Percentiles rank a stretch among this genome's conserved stretches.
These are phyloP conservation scores for Melikaiella ostensackeni DNA, from an alignment of 2,888 invertebrate genomes.

Conservation along the genomic window DNA sequence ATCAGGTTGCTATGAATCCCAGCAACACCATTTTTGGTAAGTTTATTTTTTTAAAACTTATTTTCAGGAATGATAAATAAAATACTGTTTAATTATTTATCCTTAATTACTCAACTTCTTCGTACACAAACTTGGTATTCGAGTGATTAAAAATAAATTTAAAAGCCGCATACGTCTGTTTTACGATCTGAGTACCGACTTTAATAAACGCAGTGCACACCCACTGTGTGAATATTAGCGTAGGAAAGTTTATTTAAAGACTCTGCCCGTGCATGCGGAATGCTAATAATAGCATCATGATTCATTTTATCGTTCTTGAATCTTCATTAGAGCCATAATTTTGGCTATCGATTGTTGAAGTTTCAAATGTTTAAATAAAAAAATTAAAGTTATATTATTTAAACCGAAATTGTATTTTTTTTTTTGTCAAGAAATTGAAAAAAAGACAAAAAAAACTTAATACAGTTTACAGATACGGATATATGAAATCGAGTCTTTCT, in stretches of 20 bases:
- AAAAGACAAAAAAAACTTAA: too few relatives aligned
- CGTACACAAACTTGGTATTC: too few relatives aligned
- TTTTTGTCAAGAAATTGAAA: too few relatives aligned
- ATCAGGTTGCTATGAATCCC: conserved; percentile 91
- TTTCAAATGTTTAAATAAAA: too few relatives aligned
- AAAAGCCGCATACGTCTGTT: too few relatives aligned
- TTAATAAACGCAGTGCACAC: not conserved
- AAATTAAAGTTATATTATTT: too few relatives aligned
- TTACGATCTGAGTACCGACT: not conserved
- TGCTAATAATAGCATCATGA: conserved; percentile 18
- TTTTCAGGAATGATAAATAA: not conserved
- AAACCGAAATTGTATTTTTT: too few relatives aligned
- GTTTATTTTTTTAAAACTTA: conserved; percentile 56
- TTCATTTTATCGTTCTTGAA: conserved; percentile 1
- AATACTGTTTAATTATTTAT: not conserved
- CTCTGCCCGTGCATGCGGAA: not conserved
- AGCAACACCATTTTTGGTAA: conserved; percentile 91
- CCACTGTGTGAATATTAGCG: conserved; percentile 7
- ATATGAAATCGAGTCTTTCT: too few relatives aligned
- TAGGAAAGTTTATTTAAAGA: conserved; percentile 17
- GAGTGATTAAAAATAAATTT: not conserved
- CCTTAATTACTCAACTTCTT: not conserved
- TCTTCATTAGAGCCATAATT: not conserved
- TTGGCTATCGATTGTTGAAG: too few relatives aligned
- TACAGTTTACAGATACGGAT: too few relatives aligned